Evolutionary conservation across 2,113 vertebrate species (phyloP), one percentile per base, ranked within the genome.

Genomic region (Hippotragus niger): DNA sequence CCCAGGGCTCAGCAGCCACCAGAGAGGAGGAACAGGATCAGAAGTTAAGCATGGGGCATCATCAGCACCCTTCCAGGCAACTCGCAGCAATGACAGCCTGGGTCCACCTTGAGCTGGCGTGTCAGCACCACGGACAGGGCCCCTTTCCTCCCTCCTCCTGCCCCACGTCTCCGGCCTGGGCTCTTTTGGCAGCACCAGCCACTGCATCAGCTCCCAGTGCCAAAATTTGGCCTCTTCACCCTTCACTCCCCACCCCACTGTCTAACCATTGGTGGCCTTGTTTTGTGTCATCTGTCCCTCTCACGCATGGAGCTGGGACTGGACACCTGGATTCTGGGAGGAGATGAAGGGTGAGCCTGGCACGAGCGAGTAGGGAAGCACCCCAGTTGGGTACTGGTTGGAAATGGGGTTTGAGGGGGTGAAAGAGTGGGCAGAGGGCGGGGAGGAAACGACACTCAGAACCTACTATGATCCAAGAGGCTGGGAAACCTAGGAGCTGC

Each of bases 121-220:
- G 29, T 98, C 98, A 98, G 98, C 97, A 98, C 98, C 98, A 97
- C 16, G 98, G 98, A 98, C 98, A 98, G 98, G 50, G 91, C 88
- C 83, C 64, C 2, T 7, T 50, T n/a, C 53, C 40, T 27, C 50
- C 8, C 36, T 21, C 31, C 27, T 3, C 14, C 19, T 2, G 58
- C 92, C 80, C 87, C 45, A 89, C 47, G 76, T 64, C 95, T 53
- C 29, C 29, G 33, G 85, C 91, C 93, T 53, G 60, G 88, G 90
- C 80, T 89, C 64, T 58, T 91, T 62, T 97, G 98, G 98, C 97
- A 89, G 64, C 92, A 19, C 53, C 88, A 55, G 43, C 57, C 93
- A 85, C 91, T 97, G 94, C 97, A 95, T 97, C 85, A 82, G 55
- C 89, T 60, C 47, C 40, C 90, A 83, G 71, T 93, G 97, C 97